Evolutionary conservation across 2,113 vertebrate genomes (phyloP), one percentile per base, ranked within the genome.

Genomic region (Rhea pennata): DNA sequence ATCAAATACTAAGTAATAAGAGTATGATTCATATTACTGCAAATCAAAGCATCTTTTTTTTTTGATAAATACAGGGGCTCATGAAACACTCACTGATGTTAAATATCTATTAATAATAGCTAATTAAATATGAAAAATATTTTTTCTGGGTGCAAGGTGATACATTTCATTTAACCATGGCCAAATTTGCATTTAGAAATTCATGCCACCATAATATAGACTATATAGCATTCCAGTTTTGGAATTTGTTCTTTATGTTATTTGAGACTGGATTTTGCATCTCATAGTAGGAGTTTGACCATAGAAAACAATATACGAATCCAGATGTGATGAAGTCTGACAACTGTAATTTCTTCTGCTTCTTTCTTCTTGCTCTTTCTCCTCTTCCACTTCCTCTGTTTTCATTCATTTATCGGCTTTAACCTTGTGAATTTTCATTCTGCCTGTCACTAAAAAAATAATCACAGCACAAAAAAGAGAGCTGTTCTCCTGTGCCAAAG

Each of bases 141-240:
- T 40, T 3, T 84, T 90, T 58, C 29, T 72, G n/a, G 9, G 29
- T 70, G 21, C n/a, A 80, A 82, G 6, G 14, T 27, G n/a, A n/a
- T 42, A n/a, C 6, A 11, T 14, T 72, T 16, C 19, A 15, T 6
- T 56, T 8, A 21, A 5, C 84, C 31, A 15, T 12, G 11, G 2
- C 20, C 61, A 16, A 29, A 22, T 10, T 82, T 48, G 5, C 9
- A 29, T 44, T 4, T 5, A 48, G 78, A 65, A 36, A 33, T 65
- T 4, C 12, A 48, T 75, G 36, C 20, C 11, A 54, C 5, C 4
- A 2, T 54, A 81, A 27, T 0, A 0, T 13, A 51, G 11, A 13
- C 4, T 7, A 19, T 9, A 7, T 14, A 46, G 12, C 8, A 40
- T 64, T 51, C 6, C 4, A 10, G 26, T 56, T 44, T 53, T 48